Evolutionary conservation across 2,888 invertebrate species (phyloP), one percentile per base, ranked within the genome.

Genomic region (Epirrhoe alternata): DNA sequence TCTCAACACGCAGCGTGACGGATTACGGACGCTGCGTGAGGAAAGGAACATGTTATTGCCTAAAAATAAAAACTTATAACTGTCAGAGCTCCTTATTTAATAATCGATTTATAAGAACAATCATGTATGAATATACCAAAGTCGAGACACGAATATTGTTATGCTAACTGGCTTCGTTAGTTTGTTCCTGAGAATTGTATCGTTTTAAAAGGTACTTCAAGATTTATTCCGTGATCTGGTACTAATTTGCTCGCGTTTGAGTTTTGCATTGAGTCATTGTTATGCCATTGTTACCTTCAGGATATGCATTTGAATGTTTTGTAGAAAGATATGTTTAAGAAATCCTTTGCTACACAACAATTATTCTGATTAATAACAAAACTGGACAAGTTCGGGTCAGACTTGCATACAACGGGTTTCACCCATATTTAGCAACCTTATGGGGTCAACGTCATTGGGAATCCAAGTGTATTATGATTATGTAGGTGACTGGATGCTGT

Each of bases 141-240:
- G 75, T 72, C 74, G 67, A 72, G 77, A 77, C 80, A 71, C 56
- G 92, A 92, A 92, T 92, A 91, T 92, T 90, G 90, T 92, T 92
- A 92, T 88, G 88, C 89, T 88, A 92, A 91, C 90, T 86, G 90
- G 82, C 89, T 89, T 92, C 92, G 92, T 92, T 92, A 92, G 90
- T 88, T 90, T 87, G 90, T 91, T 89, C 87, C 86, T 82, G 84
- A 86, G 89, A 89, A 91, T 89, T 87, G 90, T 86, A 86, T 86
- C 82, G 83, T 85, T 87, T 82, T 86, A 85, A 87, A 87, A 86
- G 84, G 80, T 85, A 85, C 84, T 84, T 82, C 74, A 77, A 82
- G 86, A 86, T 89, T 86, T 84, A 83, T 79, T 78, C 78, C 78
- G 81, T 81, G 86, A 88, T 88, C 87, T 84, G 78, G 72, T 78